phyloP scores from a whole-genome alignment of 2,888 invertebrate genomes.

The Calliopum simillimum region DNA sequence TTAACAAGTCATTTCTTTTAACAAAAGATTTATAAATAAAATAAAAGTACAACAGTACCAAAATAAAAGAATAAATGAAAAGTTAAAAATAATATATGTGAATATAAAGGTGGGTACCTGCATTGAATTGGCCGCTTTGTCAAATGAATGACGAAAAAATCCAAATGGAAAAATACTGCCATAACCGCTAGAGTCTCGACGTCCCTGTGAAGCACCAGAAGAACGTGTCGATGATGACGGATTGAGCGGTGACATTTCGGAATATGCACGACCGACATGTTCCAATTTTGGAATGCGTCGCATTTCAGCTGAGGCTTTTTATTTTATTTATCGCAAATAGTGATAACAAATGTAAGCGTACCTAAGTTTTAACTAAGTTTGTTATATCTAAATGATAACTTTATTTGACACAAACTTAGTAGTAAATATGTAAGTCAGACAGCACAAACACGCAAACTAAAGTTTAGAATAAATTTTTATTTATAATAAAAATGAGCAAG shows the following conservation, averaged over 20 bases:
- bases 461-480: neutral
- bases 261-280: slow-evolving; percentile 61
- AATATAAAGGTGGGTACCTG: slow-evolving; percentile 2
- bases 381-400: neutral
- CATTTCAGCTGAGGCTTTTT: slow-evolving; percentile 48
- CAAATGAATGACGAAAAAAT: slow-evolving; percentile 61
- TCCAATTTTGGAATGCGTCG: slow-evolving; percentile 54
- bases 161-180: slow-evolving; percentile 65
- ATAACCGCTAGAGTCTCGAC: slow-evolving; percentile 54
- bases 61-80: neutral
- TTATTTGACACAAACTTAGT: neutral
- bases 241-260: slow-evolving; percentile 66
- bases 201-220: slow-evolving; percentile 41
- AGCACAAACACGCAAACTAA: neutral
- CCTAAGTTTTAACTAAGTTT: too few species aligned
- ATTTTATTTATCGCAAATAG: neutral
- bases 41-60: neutral
- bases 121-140: slow-evolving; percentile 47
- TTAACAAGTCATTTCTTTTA: too few species aligned
- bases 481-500: neutral
- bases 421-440: neutral
- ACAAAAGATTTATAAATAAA: too few species aligned
- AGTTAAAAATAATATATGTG: neutral
- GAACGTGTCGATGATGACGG: slow-evolving; percentile 49
- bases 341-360: neutral